Percentiles rank a stretch among this genome's conserved stretches.
phyloP scores from a whole-genome alignment of 2,113 vertebrate genomes.

The Myrmecophaga tridactyla region DNA sequence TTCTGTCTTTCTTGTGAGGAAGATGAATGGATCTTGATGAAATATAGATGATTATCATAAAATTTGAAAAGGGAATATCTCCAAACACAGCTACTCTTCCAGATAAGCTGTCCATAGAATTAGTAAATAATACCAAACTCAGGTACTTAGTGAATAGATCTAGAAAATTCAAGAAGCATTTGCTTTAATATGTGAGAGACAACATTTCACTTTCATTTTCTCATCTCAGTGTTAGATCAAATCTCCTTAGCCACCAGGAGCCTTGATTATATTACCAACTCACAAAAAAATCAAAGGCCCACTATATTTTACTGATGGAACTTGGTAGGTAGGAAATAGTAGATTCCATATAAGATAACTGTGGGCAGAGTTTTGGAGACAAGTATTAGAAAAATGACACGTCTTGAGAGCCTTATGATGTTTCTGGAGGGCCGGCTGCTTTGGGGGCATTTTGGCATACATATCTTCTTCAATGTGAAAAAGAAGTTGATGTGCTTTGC shows the following conservation, averaged over 20 bases:
- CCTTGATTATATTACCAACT: too few species aligned
- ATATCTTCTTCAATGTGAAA: too few species aligned
- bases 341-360: background rate
- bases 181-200: background rate
- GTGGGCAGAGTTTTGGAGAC: background rate
- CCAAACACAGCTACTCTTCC: background rate
- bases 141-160: background rate
- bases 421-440: too few species aligned
- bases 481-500: too few species aligned
- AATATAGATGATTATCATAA: background rate
- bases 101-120: background rate
- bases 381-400: background rate
- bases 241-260: background rate
- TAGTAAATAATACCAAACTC: background rate
- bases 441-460: too few species aligned
- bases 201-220: background rate
- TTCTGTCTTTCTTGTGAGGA: background rate
- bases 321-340: background rate
- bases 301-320: background rate
- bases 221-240: background rate
- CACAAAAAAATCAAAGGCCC: background rate
- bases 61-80: background rate
- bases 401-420: too few species aligned
- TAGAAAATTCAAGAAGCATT: background rate
- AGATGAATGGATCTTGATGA: background rate